These are phyloP conservation scores for Cecropterus lyciades DNA, from an alignment of 1,140 invertebrate genomes.

Conservation along the genomic window DNA sequence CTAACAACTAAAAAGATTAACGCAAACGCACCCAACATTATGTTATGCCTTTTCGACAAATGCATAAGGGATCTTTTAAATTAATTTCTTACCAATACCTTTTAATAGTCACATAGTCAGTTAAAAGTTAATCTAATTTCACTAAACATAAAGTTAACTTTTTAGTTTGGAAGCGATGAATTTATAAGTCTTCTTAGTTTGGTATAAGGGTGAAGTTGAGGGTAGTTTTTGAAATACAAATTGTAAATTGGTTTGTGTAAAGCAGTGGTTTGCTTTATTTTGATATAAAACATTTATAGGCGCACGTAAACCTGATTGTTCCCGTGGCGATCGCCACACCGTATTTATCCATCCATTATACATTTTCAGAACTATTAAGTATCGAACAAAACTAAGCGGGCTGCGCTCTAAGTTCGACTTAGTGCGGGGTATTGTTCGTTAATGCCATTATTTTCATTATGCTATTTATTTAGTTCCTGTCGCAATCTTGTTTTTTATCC, in stretches of 20 bases:
- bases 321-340: too few relatives aligned
- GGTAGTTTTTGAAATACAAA: slow-evolving; percentile 47
- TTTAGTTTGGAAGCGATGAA: not conserved
- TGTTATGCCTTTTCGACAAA: not conserved
- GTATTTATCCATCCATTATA: too few relatives aligned
- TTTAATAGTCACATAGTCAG: not conserved
- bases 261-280: slow-evolving; percentile 25
- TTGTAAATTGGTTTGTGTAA: slow-evolving; percentile 51
- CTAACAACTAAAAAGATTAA: slow-evolving; percentile 3
- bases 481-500: too few relatives aligned
- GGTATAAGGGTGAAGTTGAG: slow-evolving; percentile 4
- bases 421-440: too few relatives aligned
- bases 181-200: not conserved
- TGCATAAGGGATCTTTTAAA: slow-evolving; percentile 1
- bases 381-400: too few relatives aligned
- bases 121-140: not conserved
- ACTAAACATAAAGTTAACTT: not conserved
- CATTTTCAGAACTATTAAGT: too few relatives aligned
- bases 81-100: not conserved
- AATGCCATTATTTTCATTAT: too few relatives aligned
- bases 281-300: too few relatives aligned
- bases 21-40: not conserved
- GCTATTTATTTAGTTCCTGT: too few relatives aligned
- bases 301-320: too few relatives aligned
- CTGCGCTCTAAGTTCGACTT: too few relatives aligned